These are phyloP conservation scores for Cephus cinctus DNA, from an alignment of 1,140 invertebrate species.

Conservation along the genomic window DNA sequence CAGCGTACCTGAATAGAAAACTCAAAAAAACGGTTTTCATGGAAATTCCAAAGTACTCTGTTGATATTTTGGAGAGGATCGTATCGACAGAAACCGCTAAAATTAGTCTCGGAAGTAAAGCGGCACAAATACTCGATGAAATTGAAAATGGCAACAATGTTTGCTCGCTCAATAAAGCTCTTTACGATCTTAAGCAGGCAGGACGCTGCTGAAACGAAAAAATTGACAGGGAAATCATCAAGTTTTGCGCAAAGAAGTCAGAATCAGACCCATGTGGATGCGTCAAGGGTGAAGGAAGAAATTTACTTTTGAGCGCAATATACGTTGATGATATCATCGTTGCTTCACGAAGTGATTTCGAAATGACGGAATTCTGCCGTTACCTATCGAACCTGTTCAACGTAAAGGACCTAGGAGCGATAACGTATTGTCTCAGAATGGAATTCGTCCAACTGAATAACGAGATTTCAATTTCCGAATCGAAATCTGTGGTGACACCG, in stretches of 20 bases:
- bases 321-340: constrained; percentile 31
- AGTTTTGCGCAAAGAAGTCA: constrained; percentile 10
- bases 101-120: constrained; percentile 1
- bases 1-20: constrained; percentile 38
- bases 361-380: not conserved
- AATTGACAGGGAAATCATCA: constrained; percentile 11
- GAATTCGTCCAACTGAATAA: not conserved
- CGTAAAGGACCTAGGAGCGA: constrained; percentile 5
- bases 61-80: constrained; percentile 13
- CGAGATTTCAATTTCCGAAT: constrained; percentile 13
- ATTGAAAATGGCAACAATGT: constrained; percentile 15
- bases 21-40: constrained; percentile 34
- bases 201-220: constrained; percentile 27
- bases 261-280: constrained; percentile 23
- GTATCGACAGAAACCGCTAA: not conserved
- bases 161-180: constrained; percentile 23
- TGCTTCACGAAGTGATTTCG: constrained; percentile 11
- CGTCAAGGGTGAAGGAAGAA: constrained; percentile 10
- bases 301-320: constrained; percentile 15
- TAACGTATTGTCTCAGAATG: constrained; percentile 8
- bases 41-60: constrained; percentile 9
- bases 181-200: constrained; percentile 39
- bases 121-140: constrained; percentile 14
- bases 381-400: constrained; percentile 7
- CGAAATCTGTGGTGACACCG: constrained; percentile 22